Evolutionary conservation across 2,797 vertebrate species (phyloP).

Genomic region (Furcifer pardalis): DNA sequence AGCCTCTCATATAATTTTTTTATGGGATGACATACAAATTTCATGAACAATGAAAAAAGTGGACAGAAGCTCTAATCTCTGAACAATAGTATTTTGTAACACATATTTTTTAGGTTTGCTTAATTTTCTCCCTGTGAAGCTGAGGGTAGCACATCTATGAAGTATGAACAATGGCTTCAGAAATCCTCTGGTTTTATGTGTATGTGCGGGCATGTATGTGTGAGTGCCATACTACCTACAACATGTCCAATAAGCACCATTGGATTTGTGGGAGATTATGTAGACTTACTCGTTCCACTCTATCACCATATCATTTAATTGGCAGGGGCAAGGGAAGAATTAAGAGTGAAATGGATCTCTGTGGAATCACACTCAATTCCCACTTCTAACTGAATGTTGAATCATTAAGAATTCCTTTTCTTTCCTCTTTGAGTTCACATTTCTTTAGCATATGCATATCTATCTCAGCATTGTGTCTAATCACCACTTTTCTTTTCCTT

Average conservation of each 20-base stretch:
- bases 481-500: constrained; percentile 41
- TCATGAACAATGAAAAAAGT: neutral
- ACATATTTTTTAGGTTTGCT: neutral
- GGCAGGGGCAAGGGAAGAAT: constrained; percentile 5
- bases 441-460: neutral
- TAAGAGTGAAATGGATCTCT: constrained; percentile 16
- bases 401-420: constrained; percentile 35
- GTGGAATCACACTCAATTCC: constrained; percentile 18
- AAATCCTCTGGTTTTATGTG: neutral
- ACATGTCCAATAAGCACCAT: too few species aligned
- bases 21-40: neutral
- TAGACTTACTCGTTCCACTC: neutral
- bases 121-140: neutral
- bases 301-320: neutral
- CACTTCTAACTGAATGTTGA: constrained; percentile 28
- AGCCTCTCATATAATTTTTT: too few species aligned
- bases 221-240: neutral
- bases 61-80: neutral
- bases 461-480: constrained; percentile 41
- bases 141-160: neutral
- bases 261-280: neutral
- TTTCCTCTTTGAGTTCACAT: neutral
- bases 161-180: neutral
- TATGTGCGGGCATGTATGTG: neutral
- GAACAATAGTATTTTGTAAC: neutral